phyloP scores from a whole-genome alignment of 1,140 invertebrate genomes.

The Acromyrmex heyeri region DNA sequence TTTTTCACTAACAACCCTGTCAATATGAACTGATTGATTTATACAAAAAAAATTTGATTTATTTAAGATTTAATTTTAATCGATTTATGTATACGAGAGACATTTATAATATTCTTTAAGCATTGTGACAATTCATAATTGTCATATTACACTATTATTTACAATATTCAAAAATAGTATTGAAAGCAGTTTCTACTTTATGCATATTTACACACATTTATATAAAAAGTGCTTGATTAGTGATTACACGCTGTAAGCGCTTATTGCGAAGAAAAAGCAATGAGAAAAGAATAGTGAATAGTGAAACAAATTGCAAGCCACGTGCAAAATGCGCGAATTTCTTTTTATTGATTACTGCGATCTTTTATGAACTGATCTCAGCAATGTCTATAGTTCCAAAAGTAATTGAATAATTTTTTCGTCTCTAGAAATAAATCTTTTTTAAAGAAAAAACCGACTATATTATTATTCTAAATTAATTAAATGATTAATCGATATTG shows the following conservation, averaged over 20 bases:
- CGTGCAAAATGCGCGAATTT: constrained; percentile 13
- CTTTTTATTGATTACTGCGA: not conserved
- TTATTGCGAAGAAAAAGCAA: constrained; percentile 6
- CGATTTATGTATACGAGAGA: not conserved
- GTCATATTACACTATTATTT: not conserved
- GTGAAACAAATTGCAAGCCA: not conserved
- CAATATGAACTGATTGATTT: not conserved
- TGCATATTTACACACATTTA: constrained; percentile 27
- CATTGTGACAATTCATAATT: not conserved
- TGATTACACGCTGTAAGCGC: not conserved
- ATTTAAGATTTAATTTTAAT: not conserved
- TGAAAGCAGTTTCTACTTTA: not conserved
- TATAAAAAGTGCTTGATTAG: not conserved
- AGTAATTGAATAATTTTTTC: not conserved
- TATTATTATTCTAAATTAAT: not conserved
- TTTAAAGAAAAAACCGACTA: not conserved
- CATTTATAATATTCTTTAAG: not conserved
- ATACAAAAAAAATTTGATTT: not conserved
- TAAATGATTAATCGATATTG: not conserved
- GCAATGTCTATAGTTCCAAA: not conserved
- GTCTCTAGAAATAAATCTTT: not conserved
- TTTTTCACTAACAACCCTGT: too few relatives aligned
- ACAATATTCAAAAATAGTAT: not conserved
- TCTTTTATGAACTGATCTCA: not conserved
- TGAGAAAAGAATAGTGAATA: constrained; percentile 3